Percentiles rank a stretch among this genome's conserved stretches.
These are phyloP conservation scores for Labroides dimidiatus DNA, from an alignment of 2,797 vertebrate species.

Conservation along the genomic window DNA sequence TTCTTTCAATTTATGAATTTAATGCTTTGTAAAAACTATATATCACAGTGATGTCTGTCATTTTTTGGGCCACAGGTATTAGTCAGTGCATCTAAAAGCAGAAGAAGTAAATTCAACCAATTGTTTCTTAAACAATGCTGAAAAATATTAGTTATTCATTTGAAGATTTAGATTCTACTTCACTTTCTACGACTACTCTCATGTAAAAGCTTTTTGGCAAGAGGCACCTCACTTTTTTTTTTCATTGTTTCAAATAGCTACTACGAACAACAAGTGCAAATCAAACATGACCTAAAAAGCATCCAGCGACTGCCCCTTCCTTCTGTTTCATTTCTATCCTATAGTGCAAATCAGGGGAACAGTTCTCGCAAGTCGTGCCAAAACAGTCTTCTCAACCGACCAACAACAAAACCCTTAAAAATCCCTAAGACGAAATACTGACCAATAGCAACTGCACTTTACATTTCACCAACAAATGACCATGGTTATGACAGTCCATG, in stretches of 20 bases:
- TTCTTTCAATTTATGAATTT: constrained; percentile 64
- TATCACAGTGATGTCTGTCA: constrained; percentile 82
- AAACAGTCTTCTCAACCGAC: constrained; percentile 59
- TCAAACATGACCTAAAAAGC: constrained; percentile 66
- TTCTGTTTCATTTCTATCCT: constrained; percentile 50
- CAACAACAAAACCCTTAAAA: constrained; percentile 56
- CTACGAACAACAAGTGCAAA: constrained; percentile 72
- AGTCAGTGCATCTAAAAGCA: constrained; percentile 55
- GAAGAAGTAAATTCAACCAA: constrained; percentile 37
- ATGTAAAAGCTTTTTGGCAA: constrained; percentile 72
- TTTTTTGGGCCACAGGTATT: constrained; percentile 61
- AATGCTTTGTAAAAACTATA: constrained; percentile 72
- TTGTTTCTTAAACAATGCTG: constrained; percentile 35
- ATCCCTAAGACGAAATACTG: constrained; percentile 68
- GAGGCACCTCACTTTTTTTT: constrained; percentile 58
- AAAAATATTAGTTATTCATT: constrained; percentile 42
- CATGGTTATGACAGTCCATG: constrained; percentile 46
- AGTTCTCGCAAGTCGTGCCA: constrained; percentile 52
- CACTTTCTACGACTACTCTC: constrained; percentile 40
- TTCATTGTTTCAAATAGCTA: constrained; percentile 48
- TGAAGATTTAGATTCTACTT: constrained; percentile 53
- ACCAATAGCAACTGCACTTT: constrained; percentile 79
- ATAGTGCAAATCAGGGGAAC: constrained; percentile 79
- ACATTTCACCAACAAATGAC: constrained; percentile 76
- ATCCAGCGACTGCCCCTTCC: constrained; percentile 39